These are phyloP conservation scores for Andricus grossulariae DNA, from an alignment of 1,140 invertebrate species.

Conservation along the genomic window DNA sequence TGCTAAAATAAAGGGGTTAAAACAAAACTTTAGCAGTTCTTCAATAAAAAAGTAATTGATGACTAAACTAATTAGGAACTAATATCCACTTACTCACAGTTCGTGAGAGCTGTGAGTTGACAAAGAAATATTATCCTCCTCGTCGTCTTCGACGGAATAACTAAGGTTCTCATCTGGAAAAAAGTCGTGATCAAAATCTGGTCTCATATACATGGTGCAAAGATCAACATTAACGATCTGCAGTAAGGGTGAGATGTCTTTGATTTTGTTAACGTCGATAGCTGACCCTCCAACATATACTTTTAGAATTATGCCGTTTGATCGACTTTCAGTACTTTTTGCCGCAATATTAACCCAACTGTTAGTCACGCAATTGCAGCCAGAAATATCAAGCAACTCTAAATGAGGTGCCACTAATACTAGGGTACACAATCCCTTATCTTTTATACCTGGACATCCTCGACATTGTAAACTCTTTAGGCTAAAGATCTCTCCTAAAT, in stretches of 20 bases:
- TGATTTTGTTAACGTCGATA: not conserved
- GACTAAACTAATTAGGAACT: conserved; percentile 36
- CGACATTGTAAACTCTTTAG: not conserved
- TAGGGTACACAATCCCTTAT: not conserved
- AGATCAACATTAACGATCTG: conserved; percentile 28
- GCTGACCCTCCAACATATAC: conserved; percentile 10
- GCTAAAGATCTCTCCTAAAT: not conserved
- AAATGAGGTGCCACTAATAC: not conserved
- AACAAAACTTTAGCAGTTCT: too few relatives aligned
- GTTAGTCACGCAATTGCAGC: not conserved
- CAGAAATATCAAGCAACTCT: not conserved
- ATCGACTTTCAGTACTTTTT: not conserved
- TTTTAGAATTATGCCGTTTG: conserved; percentile 20
- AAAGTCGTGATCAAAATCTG: conserved; percentile 1
- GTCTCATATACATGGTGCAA: not conserved
- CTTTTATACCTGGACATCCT: not conserved
- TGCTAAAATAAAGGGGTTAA: too few relatives aligned
- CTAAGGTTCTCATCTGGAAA: not conserved
- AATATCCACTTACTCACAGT: conserved; percentile 61
- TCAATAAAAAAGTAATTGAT: too few relatives aligned
- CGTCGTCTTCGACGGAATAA: not conserved
- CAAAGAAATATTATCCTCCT: not conserved
- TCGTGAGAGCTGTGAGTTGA: too few relatives aligned
- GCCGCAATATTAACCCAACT: not conserved
- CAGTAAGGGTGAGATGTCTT: conserved; percentile 5